Percentiles rank a stretch among this genome's conserved stretches.
These are phyloP conservation scores for Drosophila tripunctata DNA, from an alignment of 2,888 invertebrate species.

Conservation along the genomic window DNA sequence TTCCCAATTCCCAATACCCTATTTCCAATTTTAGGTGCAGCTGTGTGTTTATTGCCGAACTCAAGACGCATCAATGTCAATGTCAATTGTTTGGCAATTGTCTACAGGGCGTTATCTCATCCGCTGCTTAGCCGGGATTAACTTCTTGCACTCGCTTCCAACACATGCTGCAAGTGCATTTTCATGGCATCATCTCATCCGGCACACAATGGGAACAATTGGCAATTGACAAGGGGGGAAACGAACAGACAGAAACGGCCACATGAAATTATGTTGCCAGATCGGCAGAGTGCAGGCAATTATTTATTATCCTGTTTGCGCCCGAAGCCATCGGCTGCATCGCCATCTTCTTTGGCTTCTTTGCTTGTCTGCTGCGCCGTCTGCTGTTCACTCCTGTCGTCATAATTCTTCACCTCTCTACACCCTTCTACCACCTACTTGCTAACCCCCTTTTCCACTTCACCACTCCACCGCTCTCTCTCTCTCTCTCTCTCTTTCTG, in stretches of 20 bases:
- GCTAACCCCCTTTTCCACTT: no score
- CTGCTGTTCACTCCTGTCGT: conserved; percentile 46
- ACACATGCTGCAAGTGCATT: conserved; percentile 66
- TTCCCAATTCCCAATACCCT: neutral
- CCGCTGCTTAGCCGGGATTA: conserved; percentile 71
- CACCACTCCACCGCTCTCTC: neutral
- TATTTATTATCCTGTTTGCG: conserved; percentile 74
- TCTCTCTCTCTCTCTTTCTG: neutral
- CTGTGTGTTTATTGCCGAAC: conserved; percentile 24
- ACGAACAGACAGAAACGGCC: conserved; percentile 41
- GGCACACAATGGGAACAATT: conserved; percentile 24
- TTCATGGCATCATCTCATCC: conserved; percentile 41
- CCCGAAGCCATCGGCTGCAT: conserved; percentile 50
- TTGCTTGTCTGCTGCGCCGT: conserved; percentile 32
- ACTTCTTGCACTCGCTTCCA: conserved; percentile 52
- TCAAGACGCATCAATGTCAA: conserved; percentile 59
- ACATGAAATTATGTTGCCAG: conserved; percentile 69
- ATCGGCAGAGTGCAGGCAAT: conserved; percentile 57
- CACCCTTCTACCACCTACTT: neutral
- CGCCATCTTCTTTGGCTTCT: conserved; percentile 50
- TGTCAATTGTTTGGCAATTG: conserved; percentile 56
- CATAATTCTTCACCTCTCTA: conserved; percentile 47
- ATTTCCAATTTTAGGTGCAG: conserved; percentile 15
- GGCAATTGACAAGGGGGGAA: conserved; percentile 52
- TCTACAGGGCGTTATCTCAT: conserved; percentile 67